Evolutionary conservation across 2,797 vertebrate species (phyloP).

Genomic region (Poeciliopsis presidionis): DNA sequence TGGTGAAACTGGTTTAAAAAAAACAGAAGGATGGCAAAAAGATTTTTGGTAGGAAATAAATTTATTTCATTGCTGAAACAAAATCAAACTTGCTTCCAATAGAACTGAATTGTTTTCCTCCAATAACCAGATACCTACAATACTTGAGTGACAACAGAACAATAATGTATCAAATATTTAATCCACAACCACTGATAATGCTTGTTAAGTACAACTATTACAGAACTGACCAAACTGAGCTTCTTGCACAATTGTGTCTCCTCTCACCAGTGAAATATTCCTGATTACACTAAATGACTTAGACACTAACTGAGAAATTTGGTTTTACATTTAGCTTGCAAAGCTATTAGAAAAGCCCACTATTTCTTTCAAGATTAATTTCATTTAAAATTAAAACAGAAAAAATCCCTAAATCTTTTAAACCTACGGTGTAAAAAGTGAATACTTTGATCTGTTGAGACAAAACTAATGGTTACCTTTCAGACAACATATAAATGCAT

Average conservation of each 20-base stretch:
- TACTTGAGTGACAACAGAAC: neutral
- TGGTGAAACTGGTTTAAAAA: neutral
- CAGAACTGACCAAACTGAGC: neutral
- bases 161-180: neutral
- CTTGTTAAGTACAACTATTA: neutral
- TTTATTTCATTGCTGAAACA: neutral
- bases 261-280: neutral
- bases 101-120: neutral
- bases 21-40: neutral
- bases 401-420: neutral
- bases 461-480: neutral
- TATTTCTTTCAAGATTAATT: neutral
- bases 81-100: neutral
- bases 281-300: neutral
- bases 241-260: neutral
- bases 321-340: neutral
- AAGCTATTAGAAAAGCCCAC: neutral
- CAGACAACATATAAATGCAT: neutral
- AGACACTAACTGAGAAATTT: neutral
- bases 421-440: neutral
- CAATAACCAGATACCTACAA: neutral
- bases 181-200: neutral
- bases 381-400: neutral
- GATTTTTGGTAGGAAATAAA: neutral
- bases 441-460: neutral